Evolutionary conservation across 2,888 invertebrate genomes (phyloP).

Genomic region (Gymnocheta viridis): DNA sequence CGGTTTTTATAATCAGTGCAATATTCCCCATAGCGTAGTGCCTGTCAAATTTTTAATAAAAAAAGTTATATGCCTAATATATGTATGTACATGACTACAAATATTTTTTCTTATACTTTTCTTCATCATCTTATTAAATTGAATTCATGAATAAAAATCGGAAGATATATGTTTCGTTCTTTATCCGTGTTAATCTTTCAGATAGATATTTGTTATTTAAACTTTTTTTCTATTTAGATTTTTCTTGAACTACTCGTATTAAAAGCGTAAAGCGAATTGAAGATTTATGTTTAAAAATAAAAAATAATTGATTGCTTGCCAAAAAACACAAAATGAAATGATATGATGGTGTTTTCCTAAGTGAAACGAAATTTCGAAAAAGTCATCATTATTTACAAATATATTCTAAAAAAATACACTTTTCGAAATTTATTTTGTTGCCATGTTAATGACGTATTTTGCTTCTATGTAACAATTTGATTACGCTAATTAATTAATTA

Average conservation of each 20-base stretch:
- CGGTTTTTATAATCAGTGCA: too few species aligned
- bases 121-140: not conserved
- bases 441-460: constrained; percentile 48
- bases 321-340: constrained; percentile 11
- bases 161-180: not conserved
- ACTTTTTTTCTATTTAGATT: not conserved
- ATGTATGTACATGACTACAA: too few species aligned
- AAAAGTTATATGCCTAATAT: too few species aligned
- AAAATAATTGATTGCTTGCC: constrained; percentile 64
- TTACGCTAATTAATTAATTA: constrained; percentile 62
- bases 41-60: too few species aligned
- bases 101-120: too few species aligned
- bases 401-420: not conserved
- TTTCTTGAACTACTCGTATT: constrained; percentile 51
- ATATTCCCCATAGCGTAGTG: too few species aligned
- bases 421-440: constrained; percentile 3
- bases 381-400: not conserved
- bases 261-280: constrained; percentile 31
- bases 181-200: constrained; percentile 53
- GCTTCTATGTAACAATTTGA: constrained; percentile 4
- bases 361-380: not conserved
- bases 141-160: constrained; percentile 37
- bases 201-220: constrained; percentile 24
- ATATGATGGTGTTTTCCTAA: constrained; percentile 31
- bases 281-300: constrained; percentile 49